phyloP scores from a whole-genome alignment of 2,888 invertebrate species.

The Microctonus brassicae region DNA sequence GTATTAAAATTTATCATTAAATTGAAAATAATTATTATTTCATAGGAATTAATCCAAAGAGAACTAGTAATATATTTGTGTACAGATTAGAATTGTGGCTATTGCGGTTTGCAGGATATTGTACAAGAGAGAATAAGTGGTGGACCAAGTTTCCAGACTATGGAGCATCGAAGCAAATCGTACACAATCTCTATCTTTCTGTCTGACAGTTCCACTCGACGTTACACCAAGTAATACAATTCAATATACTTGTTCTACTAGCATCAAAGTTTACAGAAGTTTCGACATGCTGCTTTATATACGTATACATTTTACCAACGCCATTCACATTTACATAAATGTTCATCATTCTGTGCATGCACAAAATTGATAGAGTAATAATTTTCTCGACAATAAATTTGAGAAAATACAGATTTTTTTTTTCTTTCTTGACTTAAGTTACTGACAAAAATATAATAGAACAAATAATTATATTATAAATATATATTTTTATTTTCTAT shows the following conservation, averaged over 20 bases:
- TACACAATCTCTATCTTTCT: background rate
- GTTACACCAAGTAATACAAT: slow-evolving; percentile 4
- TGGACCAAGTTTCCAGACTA: slow-evolving; percentile 2
- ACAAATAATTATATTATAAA: no score
- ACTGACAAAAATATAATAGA: no score
- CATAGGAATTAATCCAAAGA: background rate
- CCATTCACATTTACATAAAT: background rate
- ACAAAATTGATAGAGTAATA: background rate
- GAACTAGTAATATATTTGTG: background rate
- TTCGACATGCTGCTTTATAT: background rate
- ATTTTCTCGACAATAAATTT: background rate
- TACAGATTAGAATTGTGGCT: background rate
- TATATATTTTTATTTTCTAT: no score
- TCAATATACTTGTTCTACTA: background rate
- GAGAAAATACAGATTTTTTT: background rate
- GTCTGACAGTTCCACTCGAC: slow-evolving; percentile 6
- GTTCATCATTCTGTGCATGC: background rate
- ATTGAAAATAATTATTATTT: background rate
- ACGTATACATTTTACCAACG: background rate
- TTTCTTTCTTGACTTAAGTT: no score
- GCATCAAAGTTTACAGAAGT: background rate
- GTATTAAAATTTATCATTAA: background rate
- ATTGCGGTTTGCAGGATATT: background rate
- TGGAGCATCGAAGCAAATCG: background rate
- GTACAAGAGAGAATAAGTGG: slow-evolving; percentile 9